A percentile compares a stretch with the other conserved stretches of the same genome.
Conservation (phyloP, 2,113 vertebrate species). For the Malaclemys terrapin region DNA sequence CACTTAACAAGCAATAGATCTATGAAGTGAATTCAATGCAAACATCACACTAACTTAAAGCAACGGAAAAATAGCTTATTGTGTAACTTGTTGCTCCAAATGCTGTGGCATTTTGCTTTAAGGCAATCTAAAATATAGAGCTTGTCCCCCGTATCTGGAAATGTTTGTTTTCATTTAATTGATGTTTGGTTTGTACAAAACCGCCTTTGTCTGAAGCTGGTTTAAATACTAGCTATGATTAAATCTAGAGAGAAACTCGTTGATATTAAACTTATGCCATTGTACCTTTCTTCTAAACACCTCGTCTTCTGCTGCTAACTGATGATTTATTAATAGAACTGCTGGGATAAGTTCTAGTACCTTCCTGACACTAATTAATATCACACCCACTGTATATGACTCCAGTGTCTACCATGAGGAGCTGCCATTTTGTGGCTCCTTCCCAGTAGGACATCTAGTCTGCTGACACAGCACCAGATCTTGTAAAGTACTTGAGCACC, state of each 20-base stretch:
- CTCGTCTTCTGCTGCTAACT: not conserved
- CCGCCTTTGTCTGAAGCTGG: not conserved
- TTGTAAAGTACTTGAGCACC: not conserved
- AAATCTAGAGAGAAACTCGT: not conserved
- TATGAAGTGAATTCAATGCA: constrained; percentile 25
- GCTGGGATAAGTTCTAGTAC: not conserved
- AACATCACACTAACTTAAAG: not conserved
- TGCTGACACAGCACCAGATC: not conserved
- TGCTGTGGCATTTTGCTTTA: not conserved
- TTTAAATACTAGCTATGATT: not conserved
- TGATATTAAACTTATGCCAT: not conserved
- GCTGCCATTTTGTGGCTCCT: not conserved
- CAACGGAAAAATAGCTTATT: not conserved
- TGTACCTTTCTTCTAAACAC: not conserved
- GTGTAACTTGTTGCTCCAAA: not conserved
- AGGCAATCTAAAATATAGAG: not conserved
- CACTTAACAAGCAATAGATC: not conserved
- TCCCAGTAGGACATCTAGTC: rapidly evolving
- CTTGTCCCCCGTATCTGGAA: not conserved
- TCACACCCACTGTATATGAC: not conserved
- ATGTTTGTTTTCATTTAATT: not conserved
- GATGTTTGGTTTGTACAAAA: not conserved
- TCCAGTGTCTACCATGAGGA: not conserved
- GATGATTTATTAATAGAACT: not conserved
- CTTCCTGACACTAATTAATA: not conserved